Evolutionary conservation across 2,797 vertebrate species (phyloP).

Genomic region (Peromyscus melanophrys): DNA sequence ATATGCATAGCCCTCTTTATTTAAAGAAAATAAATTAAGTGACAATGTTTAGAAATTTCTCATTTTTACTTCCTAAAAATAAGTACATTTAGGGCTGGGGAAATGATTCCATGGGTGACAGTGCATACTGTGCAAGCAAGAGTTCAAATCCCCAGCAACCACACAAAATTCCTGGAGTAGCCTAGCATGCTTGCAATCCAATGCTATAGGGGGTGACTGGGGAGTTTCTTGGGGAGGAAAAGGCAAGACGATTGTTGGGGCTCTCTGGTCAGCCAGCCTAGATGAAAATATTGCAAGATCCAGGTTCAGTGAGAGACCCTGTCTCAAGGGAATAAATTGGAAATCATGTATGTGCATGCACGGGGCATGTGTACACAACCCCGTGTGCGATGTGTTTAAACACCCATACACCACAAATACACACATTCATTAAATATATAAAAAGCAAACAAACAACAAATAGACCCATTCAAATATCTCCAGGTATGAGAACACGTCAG

Average conservation of each 20-base stretch:
- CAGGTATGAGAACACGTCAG: not conserved
- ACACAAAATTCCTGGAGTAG: too few species aligned
- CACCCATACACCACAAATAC: not conserved
- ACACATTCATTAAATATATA: not conserved
- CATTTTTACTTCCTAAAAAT: conserved; percentile 11
- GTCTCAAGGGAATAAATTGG: not conserved
- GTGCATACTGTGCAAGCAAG: not conserved
- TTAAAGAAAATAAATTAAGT: conserved; percentile 27
- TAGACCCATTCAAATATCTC: not conserved
- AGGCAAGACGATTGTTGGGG: not conserved
- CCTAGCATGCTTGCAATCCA: not conserved
- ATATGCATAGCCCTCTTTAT: not conserved
- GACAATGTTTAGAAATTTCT: conserved; percentile 28
- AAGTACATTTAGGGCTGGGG: not conserved
- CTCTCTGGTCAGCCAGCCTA: not conserved
- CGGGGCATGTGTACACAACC: not conserved
- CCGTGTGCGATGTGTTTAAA: not conserved
- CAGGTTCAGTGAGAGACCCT: not conserved
- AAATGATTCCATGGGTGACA: not conserved
- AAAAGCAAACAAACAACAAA: not conserved
- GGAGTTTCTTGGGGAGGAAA: not conserved
- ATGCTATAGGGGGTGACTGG: not conserved
- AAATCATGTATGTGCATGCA: not conserved
- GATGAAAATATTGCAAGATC: not conserved
- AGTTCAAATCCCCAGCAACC: not conserved